phyloP scores from a whole-genome alignment of 2,113 vertebrate genomes.

The Empidonax alnorum region DNA sequence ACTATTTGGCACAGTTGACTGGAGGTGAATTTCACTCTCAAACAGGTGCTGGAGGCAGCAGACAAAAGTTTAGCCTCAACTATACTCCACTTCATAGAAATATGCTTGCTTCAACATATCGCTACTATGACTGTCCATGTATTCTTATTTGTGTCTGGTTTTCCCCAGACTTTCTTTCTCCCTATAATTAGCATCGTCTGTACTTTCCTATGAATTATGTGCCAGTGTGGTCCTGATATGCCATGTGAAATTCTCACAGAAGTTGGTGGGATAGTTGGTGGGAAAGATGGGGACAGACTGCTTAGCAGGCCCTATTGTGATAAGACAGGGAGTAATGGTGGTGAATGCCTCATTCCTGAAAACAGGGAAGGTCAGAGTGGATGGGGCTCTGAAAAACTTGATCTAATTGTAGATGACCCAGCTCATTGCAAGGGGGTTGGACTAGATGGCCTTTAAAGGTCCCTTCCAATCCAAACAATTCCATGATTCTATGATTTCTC shows the following conservation, averaged over 20 bases:
- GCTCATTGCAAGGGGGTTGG: background rate
- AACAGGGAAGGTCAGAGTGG: background rate
- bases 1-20: background rate
- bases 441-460: background rate
- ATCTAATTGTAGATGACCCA: background rate
- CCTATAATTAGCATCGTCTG: background rate
- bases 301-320: background rate
- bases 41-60: background rate
- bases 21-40: background rate
- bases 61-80: background rate
- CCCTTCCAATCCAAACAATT: background rate
- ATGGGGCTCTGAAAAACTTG: background rate
- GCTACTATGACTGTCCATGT: background rate
- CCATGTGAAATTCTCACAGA: background rate
- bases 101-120: background rate
- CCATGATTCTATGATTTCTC: background rate
- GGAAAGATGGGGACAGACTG: background rate
- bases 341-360: background rate
- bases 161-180: background rate
- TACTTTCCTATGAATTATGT: background rate
- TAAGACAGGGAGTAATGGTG: background rate
- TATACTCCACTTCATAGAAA: background rate
- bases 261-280: background rate
- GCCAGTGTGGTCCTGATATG: background rate
- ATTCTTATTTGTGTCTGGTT: background rate